Conservation (phyloP, 2,888 invertebrate genomes). For the Drosophila rellima region DNA sequence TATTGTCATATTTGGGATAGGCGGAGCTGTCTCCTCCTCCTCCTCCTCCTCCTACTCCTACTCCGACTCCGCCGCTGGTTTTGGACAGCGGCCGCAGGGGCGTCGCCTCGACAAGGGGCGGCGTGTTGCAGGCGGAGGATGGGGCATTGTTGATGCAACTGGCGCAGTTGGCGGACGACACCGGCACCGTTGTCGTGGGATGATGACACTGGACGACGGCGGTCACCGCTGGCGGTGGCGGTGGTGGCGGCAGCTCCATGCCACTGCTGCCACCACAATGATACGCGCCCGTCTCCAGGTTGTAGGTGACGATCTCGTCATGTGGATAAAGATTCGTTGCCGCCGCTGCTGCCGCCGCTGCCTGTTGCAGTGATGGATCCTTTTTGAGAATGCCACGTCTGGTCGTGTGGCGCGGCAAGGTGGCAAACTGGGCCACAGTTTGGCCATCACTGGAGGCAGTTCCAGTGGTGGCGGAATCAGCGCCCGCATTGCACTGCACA, state of each 20-base stretch:
- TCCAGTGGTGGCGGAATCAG: constrained; percentile 18
- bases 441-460: constrained; percentile 62
- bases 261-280: constrained; percentile 48
- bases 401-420: constrained; percentile 86
- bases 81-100: constrained; percentile 71
- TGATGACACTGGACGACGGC: constrained; percentile 80
- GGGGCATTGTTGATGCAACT: constrained; percentile 75
- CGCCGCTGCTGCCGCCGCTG: constrained; percentile 50
- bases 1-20: constrained; percentile 92
- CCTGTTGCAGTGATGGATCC: constrained; percentile 82
- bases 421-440: constrained; percentile 84
- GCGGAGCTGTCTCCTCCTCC: constrained; percentile 62
- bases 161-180: constrained; percentile 68
- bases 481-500: constrained; percentile 44
- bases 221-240: constrained; percentile 76
- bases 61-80: constrained; percentile 21
- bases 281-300: constrained; percentile 82
- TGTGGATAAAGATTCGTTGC: constrained; percentile 84
- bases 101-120: constrained; percentile 77
- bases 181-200: constrained; percentile 55
- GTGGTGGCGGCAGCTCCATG: constrained; percentile 81
- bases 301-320: constrained; percentile 85
- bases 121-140: constrained; percentile 73
- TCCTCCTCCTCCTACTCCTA: constrained; percentile 34
- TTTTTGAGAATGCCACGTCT: constrained; percentile 85